Percentiles rank a stretch among this genome's conserved stretches.
These are phyloP conservation scores for Rhagologus leucostigma DNA, from an alignment of 2,113 vertebrate species.

Conservation along the genomic window DNA sequence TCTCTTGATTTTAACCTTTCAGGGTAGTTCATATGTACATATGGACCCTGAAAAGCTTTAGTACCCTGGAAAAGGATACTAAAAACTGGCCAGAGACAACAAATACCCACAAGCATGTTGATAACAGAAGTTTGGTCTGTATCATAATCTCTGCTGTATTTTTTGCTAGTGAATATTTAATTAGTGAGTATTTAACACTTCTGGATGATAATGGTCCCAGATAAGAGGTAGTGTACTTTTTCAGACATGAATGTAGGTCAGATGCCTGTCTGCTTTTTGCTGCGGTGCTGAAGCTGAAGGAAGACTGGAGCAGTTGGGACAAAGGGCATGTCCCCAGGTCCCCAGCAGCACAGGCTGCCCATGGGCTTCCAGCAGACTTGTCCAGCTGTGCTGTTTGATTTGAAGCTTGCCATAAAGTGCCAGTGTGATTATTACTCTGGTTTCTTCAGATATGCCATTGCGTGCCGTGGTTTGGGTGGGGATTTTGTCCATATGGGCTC, in stretches of 20 bases:
- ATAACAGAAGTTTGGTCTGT: neutral
- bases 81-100: neutral
- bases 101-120: neutral
- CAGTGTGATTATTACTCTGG: neutral
- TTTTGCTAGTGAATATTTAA: slow-evolving; percentile 20
- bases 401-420: neutral
- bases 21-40: accelerated
- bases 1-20: neutral
- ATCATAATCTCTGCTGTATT: neutral
- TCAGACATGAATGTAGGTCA: neutral
- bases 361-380: neutral
- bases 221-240: neutral
- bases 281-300: neutral
- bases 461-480: neutral
- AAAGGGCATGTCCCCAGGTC: neutral
- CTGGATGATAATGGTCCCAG: neutral
- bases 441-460: neutral
- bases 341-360: neutral
- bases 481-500: neutral
- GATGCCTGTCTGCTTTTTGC: neutral
- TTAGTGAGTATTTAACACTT: neutral
- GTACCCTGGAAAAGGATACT: neutral
- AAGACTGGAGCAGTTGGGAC: neutral
- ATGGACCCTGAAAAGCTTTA: neutral
- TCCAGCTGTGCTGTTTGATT: neutral